A percentile compares a stretch with the other conserved stretches of the same genome.
Evolutionary conservation across 2,888 invertebrate species (phyloP).

Genomic region (Penaeus monodon): DNA sequence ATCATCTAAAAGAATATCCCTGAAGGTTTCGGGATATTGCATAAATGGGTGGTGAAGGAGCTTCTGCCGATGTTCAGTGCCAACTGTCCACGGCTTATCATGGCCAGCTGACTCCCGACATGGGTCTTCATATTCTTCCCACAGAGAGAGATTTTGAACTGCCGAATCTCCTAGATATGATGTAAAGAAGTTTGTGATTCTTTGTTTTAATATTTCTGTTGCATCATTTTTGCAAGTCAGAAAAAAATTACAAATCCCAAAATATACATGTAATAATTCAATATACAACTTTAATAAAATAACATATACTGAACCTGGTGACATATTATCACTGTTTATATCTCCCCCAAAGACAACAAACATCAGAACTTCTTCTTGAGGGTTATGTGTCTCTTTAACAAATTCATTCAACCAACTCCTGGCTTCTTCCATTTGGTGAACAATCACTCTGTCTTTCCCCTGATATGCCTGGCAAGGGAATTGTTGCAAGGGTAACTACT

Average conservation of each 20-base stretch:
- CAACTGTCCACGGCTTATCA: slow-evolving; percentile 49
- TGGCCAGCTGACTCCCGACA: slow-evolving; percentile 40
- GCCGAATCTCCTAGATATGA: slow-evolving; percentile 34
- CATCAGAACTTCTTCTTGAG: neutral
- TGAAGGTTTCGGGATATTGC: slow-evolving; percentile 21
- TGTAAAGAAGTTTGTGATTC: too few species aligned
- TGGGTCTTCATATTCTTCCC: slow-evolving; percentile 36
- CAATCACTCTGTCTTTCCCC: slow-evolving; percentile 25
- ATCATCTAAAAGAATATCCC: slow-evolving; percentile 39
- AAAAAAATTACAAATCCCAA: too few species aligned
- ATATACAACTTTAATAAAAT: neutral
- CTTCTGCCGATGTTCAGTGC: slow-evolving; percentile 51
- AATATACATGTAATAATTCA: too few species aligned
- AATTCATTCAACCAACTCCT: neutral
- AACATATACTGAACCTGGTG: neutral
- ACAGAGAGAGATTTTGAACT: slow-evolving; percentile 33
- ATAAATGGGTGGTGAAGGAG: slow-evolving; percentile 13
- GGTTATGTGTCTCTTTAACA: slow-evolving; percentile 7
- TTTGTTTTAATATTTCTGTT: too few species aligned
- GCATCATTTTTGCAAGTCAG: too few species aligned
- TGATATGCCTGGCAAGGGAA: slow-evolving; percentile 29
- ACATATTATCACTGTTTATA: slow-evolving; percentile 17
- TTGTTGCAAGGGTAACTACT: too few species aligned
- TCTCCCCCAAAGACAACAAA: slow-evolving; percentile 4
- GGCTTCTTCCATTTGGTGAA: slow-evolving; percentile 13